phyloP scores from a whole-genome alignment of 2,113 vertebrate genomes.

The Sciurus niger region DNA sequence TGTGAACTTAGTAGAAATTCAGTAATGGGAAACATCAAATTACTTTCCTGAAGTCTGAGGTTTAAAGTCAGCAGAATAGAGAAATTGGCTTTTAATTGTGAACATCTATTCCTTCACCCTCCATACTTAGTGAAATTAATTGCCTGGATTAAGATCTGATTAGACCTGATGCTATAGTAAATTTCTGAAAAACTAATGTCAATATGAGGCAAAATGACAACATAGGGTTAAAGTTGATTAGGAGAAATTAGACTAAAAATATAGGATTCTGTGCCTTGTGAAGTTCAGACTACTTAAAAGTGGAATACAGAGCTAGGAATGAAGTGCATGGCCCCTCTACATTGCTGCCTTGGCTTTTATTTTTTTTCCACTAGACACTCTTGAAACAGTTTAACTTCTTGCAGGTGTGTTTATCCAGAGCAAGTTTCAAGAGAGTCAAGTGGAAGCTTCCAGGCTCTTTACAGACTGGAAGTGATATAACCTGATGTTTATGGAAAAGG shows the following conservation, averaged over 20 bases:
- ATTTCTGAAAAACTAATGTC: conserved; percentile 13
- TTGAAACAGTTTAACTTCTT: not conserved
- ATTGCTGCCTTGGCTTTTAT: not conserved
- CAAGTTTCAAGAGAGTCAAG: not conserved
- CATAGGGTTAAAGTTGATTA: not conserved
- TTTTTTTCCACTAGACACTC: not conserved
- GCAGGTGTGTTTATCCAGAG: not conserved
- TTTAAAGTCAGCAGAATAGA: not conserved
- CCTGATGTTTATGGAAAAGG: not conserved
- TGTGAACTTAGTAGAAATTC: not conserved
- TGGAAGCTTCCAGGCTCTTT: not conserved
- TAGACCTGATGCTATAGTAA: not conserved
- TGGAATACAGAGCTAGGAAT: not conserved
- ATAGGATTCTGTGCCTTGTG: not conserved
- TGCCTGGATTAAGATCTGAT: not conserved
- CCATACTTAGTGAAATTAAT: not conserved
- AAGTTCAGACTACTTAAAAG: not conserved
- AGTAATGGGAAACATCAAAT: not conserved
- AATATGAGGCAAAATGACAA: not conserved
- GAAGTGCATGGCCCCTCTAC: not conserved
- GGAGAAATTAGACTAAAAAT: not conserved
- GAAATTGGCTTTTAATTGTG: not conserved
- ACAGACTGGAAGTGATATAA: not conserved
- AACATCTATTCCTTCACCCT: not conserved
- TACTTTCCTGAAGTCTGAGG: not conserved